Base-by-base conservation (phyloP, 2,888 invertebrate genomes). In the Rhamphomyia laevipes region DNA sequence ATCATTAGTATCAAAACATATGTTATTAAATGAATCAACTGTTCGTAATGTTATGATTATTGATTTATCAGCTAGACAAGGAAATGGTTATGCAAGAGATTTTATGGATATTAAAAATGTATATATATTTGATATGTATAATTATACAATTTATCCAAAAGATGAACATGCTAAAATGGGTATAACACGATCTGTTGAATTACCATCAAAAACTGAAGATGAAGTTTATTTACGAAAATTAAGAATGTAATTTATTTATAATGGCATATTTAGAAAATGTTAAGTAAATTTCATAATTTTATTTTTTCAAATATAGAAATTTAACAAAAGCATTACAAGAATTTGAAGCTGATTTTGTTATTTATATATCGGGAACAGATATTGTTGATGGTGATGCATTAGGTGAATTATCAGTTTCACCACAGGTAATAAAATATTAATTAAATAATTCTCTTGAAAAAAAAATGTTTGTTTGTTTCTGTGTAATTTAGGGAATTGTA, bases 331-430 rank as follows among this genome's bases (percentile, higher is more conserved):
- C 84, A 0, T 63, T 86, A 33, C 66, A 73, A 3, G 81, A 84
- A 62, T 87, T 84, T 61, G 69, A 67, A 45, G 85, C 88, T 0
- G 82, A 88, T 60, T 72, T 89, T 16, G 66, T 89, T 43, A 76
- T 90, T 33, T 90, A 87, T 68, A 88, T 88, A 65, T 89, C 90
- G n/a, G 89, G 89, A 1, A 89, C 88, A 1, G 89, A 90, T 63
- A 74, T 87, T 42, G 65, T 89, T 46, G 75, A 77, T 50, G 79
- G 81, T 0, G 89, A 90, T 64, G 79, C 81, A 0, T 70, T 89
- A 6, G 89, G 89, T 1, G 68, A 73, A 44, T 68, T 89, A 60
- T 69, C 75, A 10, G 74, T 89, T 45, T 76, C 81, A 52, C 73
- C 80, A 58, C 64, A 77, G 7, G 12, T 52, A 21, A 46, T 30